Conservation (phyloP, 2,113 vertebrate species). For the Pogona vitticeps region DNA sequence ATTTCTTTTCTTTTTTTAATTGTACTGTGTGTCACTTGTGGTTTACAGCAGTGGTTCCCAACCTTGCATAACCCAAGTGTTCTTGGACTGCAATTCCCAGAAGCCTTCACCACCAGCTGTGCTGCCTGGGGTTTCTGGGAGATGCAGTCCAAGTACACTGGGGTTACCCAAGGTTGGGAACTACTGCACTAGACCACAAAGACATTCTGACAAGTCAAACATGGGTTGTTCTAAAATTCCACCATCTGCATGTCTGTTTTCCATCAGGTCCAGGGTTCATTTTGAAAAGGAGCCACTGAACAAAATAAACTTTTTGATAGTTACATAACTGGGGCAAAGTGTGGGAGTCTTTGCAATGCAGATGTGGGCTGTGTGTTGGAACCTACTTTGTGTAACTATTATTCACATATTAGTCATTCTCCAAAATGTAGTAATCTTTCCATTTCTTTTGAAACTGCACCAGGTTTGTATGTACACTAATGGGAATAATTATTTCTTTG, state of each 20-base stretch:
- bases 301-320: neutral
- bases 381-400: neutral
- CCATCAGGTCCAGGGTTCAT: conserved; percentile 21
- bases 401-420: fast-evolving
- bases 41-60: too few species aligned
- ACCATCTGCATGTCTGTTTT: conserved; percentile 58
- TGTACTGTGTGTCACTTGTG: too few species aligned
- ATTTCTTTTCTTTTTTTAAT: too few species aligned
- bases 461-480: too few species aligned
- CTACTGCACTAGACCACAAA: conserved; percentile 31
- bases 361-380: conserved; percentile 21
- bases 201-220: conserved; percentile 54
- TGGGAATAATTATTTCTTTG: fast-evolving
- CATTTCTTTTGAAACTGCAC: neutral
- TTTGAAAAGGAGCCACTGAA: conserved; percentile 17
- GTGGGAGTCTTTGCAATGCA: conserved; percentile 25
- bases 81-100: too few species aligned
- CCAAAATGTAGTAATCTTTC: neutral
- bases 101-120: too few species aligned
- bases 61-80: too few species aligned
- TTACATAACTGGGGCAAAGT: neutral
- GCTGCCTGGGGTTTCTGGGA: too few species aligned
- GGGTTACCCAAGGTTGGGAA: too few species aligned
- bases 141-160: too few species aligned
- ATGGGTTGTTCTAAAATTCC: conserved; percentile 59